Percentiles rank a stretch among this genome's conserved stretches.
Conservation (phyloP, 2,113 vertebrate genomes). For the Rhynchopsitta pachyrhyncha region DNA sequence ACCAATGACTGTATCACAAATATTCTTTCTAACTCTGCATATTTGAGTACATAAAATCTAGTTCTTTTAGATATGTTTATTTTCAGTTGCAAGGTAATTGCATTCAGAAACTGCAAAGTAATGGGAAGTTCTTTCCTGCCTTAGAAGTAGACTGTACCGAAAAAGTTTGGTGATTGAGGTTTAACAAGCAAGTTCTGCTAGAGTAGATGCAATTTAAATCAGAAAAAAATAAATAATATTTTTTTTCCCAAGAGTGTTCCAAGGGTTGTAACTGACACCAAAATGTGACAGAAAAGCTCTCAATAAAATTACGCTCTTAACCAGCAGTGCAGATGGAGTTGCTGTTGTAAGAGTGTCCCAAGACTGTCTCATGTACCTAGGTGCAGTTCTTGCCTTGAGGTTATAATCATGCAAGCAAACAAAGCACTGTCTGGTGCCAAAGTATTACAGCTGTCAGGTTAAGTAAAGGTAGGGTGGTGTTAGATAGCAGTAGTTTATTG, state of each 20-base stretch:
- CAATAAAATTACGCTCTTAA: background rate
- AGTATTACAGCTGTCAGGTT: background rate
- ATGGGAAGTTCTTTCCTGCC: background rate
- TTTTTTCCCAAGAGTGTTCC: background rate
- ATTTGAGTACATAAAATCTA: background rate
- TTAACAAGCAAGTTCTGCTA: background rate
- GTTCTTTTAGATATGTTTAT: background rate
- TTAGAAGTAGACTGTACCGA: background rate
- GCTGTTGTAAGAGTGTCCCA: background rate
- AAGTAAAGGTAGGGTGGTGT: slow-evolving; percentile 5
- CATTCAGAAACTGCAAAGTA: background rate
- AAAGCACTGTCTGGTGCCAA: slow-evolving; percentile 22
- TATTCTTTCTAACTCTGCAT: background rate
- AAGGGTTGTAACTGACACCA: background rate
- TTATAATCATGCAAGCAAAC: slow-evolving; percentile 27
- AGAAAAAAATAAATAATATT: background rate
- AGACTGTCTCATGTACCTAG: background rate
- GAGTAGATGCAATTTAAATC: background rate
- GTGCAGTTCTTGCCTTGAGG: slow-evolving; percentile 33
- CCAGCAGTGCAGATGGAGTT: background rate
- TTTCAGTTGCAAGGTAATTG: background rate
- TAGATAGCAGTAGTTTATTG: slow-evolving; percentile 24
- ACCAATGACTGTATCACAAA: background rate
- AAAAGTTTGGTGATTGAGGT: background rate
- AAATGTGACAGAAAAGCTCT: slow-evolving; percentile 2